Conservation (phyloP, 1,140 invertebrate species). For the Araneus ventricosus region DNA sequence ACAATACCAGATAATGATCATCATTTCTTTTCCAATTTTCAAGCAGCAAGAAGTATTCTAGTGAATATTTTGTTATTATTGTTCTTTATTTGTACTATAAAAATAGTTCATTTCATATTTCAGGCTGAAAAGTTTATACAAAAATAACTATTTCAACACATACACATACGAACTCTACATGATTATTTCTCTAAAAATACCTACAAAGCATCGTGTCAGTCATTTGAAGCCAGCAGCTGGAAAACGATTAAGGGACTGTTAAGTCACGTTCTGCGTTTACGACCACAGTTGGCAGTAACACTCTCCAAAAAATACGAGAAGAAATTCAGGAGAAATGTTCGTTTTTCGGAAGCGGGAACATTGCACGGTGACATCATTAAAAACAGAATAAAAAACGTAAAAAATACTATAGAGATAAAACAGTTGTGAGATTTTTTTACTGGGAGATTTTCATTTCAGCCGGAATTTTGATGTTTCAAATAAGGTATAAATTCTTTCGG, state of each 20-base stretch:
- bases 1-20: no score
- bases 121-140: not conserved
- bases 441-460: no score
- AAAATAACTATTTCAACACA: not conserved
- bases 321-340: not conserved
- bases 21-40: no score
- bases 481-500: no score
- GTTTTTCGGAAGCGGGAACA: not conserved
- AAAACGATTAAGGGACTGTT: conserved; percentile 27
- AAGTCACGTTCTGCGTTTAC: conserved; percentile 19
- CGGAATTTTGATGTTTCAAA: no score
- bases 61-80: no score
- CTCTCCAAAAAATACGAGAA: not conserved
- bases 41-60: no score
- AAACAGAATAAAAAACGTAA: not conserved
- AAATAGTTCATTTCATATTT: not conserved
- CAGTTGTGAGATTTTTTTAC: not conserved
- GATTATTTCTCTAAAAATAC: conserved; percentile 17
- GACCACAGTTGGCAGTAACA: not conserved
- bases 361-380: not conserved
- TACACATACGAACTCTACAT: not conserved
- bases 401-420: not conserved
- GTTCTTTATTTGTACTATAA: not conserved
- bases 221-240: not conserved
- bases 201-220: not conserved